Base-by-base conservation (phyloP, 2,797 vertebrate genomes). In the Pseudomugil gertrudae region DNA sequence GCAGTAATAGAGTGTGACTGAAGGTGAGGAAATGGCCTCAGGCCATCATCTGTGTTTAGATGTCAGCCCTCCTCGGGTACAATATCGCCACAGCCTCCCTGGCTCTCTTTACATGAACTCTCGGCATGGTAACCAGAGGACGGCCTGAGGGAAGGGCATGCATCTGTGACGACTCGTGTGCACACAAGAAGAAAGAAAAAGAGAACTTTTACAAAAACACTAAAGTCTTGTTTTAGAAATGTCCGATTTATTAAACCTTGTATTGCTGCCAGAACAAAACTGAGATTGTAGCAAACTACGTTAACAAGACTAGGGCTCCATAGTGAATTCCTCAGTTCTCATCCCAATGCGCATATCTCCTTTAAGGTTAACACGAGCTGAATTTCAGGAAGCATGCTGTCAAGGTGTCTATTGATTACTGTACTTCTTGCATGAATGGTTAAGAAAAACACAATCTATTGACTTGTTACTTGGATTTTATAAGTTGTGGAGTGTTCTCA, bases 391-490 rank as follows among this genome's bases (percentile, higher is more conserved):
- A 89, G 88, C 86, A 88, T 87, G 85, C 76, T 84, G 74, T 54
- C 54, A 69, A 86, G 72, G 85, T 91, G 84, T 90, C 84, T 93
- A 93, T 95, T 93, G 93, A 93, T 93, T 89, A 78, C 79, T 81
- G 67, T 53, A 66, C 78, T 68, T 92, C 84, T 81, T 92, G 91
- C 91, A 90, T 93, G 91, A 90, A 88, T 82, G 92, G 65, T 65
- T 89, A 74, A 75, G 67, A 80, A 79, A 73, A 57, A 74, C 65
- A 69, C 61, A 65, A 74, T 78, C 69, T 84, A 91, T 92, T 26
- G 90, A 92, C 85, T 84, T 78, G 76, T 85, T 88, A 85, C 40
- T 79, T 57, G 17, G 52, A 26, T 76, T 69, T 65, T 79, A 45
- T 24, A 54, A 62, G 53, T 55, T 66, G 73, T 58, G 24, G 1